These are phyloP conservation scores for Agonopterix subpropinquella DNA, from an alignment of 2,888 invertebrate species.

Conservation along the genomic window DNA sequence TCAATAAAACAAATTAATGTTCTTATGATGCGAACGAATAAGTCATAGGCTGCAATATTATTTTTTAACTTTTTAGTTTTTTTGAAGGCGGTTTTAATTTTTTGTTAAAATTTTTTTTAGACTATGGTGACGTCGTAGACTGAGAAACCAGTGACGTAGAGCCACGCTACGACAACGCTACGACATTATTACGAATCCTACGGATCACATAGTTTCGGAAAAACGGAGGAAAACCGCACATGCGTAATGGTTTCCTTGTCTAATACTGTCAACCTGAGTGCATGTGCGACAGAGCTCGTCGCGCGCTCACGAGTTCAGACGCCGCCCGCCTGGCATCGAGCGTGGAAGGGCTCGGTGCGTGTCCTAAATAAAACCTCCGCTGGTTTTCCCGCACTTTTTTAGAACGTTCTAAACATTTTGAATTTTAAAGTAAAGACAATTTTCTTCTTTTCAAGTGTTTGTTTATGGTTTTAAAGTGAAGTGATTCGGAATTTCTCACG, in stretches of 20 bases:
- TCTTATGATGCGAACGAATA: no score
- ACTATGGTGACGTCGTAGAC: no score
- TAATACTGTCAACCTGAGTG: slow-evolving; percentile 27
- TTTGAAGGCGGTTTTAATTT: no score
- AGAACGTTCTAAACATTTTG: not conserved
- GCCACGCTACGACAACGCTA: not conserved
- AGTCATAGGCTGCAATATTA: no score
- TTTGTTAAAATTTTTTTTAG: no score
- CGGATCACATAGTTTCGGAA: slow-evolving; percentile 42
- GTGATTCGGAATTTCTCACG: slow-evolving; percentile 4
- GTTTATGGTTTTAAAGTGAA: slow-evolving; percentile 6
- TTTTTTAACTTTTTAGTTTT: no score
- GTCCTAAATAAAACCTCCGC: slow-evolving; percentile 7
- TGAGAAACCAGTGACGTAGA: slow-evolving; percentile 20
- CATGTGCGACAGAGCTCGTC: slow-evolving; percentile 31
- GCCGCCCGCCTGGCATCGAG: slow-evolving; percentile 48
- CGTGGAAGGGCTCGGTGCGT: slow-evolving; percentile 43
- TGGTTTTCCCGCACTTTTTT: slow-evolving; percentile 8
- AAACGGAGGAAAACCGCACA: slow-evolving; percentile 58
- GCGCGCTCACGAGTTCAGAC: slow-evolving; percentile 34
- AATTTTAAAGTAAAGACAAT: not conserved
- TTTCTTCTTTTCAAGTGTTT: not conserved
- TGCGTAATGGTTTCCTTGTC: slow-evolving; percentile 55
- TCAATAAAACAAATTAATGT: no score
- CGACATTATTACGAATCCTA: no score